phyloP scores from a whole-genome alignment of 2,888 invertebrate genomes.

The Macrostomum cliftonense region DNA sequence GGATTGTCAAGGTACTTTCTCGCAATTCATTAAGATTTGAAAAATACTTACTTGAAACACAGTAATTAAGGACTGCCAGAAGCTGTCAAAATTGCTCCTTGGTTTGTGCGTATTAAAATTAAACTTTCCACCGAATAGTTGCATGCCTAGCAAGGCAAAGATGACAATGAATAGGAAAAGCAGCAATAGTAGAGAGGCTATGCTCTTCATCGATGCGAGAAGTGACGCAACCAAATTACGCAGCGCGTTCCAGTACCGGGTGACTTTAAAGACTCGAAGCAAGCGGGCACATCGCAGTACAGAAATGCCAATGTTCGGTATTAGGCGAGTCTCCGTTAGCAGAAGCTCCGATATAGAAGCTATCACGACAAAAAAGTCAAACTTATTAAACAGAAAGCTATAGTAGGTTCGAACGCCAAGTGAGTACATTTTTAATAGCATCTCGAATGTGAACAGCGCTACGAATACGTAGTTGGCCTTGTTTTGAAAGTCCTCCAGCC shows the following conservation, averaged over 20 bases:
- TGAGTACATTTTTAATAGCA: constrained; percentile 99
- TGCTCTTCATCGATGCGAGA: constrained; percentile 94
- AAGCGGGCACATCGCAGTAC: constrained; percentile 90
- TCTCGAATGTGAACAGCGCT: constrained; percentile 87
- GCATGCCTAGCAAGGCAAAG: constrained; percentile 96
- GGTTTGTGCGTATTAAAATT: constrained; percentile 57
- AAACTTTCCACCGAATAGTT: constrained; percentile 95
- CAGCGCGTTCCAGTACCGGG: constrained; percentile 96
- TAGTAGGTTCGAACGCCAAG: constrained; percentile 93
- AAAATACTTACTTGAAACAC: constrained; percentile 94
- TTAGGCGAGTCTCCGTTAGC: constrained; percentile 67
- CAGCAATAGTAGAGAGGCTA: constrained; percentile 80
- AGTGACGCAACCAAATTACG: constrained; percentile 93
- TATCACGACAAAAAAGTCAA: constrained; percentile 97
- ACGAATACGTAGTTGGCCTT: constrained; percentile 94
- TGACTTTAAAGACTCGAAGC: constrained; percentile 92
- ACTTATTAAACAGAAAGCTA: constrained; percentile 94
- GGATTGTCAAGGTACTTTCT: no score
- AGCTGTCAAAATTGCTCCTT: constrained; percentile 89
- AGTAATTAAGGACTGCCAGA: constrained; percentile 89
- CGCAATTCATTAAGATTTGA: no score
- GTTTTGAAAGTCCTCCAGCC: constrained; percentile 90
- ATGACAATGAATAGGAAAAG: constrained; percentile 98
- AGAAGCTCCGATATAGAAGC: constrained; percentile 93
- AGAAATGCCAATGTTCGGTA: constrained; percentile 92